These are phyloP conservation scores for Planococcus citri DNA, from an alignment of 1,140 invertebrate genomes.

Conservation along the genomic window DNA sequence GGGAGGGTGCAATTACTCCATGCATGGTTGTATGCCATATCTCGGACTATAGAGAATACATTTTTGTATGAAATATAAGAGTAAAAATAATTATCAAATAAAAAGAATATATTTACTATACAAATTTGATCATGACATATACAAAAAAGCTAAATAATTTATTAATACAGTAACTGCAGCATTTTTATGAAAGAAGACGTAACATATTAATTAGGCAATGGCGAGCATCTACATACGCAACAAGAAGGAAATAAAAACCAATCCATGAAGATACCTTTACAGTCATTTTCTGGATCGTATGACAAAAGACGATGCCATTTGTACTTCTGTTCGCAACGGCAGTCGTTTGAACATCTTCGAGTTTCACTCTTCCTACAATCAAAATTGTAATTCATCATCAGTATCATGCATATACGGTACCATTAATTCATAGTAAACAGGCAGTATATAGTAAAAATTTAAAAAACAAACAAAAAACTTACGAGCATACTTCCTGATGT, in stretches of 20 bases:
- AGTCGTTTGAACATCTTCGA: conserved; percentile 63
- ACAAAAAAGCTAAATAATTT: not conserved
- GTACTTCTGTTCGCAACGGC: conserved; percentile 80
- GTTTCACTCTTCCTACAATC: conserved; percentile 61
- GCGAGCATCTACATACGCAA: conserved; percentile 73
- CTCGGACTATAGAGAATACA: too few species aligned
- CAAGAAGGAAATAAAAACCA: conserved; percentile 91
- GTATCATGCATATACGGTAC: too few species aligned
- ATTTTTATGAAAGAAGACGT: not conserved
- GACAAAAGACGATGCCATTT: conserved; percentile 77
- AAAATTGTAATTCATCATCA: conserved; percentile 28
- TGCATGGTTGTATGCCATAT: too few species aligned
- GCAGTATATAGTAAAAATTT: conserved; percentile 9
- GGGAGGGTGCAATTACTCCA: too few species aligned
- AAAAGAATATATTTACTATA: too few species aligned
- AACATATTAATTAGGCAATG: not conserved
- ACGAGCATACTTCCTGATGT: conserved; percentile 88
- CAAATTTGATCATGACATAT: too few species aligned
- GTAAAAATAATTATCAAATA: too few species aligned
- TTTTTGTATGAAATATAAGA: too few species aligned
- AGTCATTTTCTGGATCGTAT: conserved; percentile 85
- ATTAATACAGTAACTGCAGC: too few species aligned
- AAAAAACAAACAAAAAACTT: too few species aligned
- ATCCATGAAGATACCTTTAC: conserved; percentile 88
- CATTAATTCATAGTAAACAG: too few species aligned